These are phyloP conservation scores for Gymnothorax javanicus DNA, from an alignment of 2,797 vertebrate genomes.

Conservation along the genomic window DNA sequence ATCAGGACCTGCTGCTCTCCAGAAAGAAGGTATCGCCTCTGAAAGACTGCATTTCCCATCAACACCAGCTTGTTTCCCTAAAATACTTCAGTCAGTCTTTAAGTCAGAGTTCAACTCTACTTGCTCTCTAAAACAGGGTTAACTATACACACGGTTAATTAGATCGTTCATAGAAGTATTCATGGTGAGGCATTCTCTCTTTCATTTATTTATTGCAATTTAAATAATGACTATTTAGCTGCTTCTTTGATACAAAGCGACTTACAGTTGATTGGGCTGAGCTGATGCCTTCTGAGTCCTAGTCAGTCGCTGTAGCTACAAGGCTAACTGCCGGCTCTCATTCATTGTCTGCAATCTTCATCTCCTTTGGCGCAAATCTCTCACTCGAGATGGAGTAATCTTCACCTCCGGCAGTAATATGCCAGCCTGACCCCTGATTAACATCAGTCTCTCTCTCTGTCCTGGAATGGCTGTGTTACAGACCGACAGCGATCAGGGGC, in stretches of 20 bases:
- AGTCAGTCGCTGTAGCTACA: too few species aligned
- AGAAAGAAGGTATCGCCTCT: conserved; percentile 86
- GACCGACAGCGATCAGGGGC: conserved; percentile 94
- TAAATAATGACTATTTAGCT: too few species aligned
- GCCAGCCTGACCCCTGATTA: not conserved
- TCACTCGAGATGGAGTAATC: not conserved
- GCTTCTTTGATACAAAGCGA: too few species aligned
- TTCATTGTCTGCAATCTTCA: too few species aligned
- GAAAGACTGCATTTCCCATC: not conserved
- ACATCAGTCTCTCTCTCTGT: not conserved
- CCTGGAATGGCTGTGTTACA: conserved; percentile 62
- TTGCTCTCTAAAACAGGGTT: not conserved
- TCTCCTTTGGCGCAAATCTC: too few species aligned
- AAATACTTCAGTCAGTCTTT: not conserved
- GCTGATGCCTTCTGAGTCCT: too few species aligned
- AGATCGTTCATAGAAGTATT: not conserved
- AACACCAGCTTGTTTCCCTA: not conserved
- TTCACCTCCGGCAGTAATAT: not conserved
- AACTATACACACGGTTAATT: not conserved
- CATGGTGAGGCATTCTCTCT: not conserved
- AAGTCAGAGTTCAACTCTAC: not conserved
- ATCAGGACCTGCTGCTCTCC: conserved; percentile 90
- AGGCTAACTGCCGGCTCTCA: too few species aligned
- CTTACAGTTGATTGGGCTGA: too few species aligned
- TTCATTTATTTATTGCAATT: not conserved